phyloP scores from a whole-genome alignment of 2,113 vertebrate genomes.

The Alethe castanea region DNA sequence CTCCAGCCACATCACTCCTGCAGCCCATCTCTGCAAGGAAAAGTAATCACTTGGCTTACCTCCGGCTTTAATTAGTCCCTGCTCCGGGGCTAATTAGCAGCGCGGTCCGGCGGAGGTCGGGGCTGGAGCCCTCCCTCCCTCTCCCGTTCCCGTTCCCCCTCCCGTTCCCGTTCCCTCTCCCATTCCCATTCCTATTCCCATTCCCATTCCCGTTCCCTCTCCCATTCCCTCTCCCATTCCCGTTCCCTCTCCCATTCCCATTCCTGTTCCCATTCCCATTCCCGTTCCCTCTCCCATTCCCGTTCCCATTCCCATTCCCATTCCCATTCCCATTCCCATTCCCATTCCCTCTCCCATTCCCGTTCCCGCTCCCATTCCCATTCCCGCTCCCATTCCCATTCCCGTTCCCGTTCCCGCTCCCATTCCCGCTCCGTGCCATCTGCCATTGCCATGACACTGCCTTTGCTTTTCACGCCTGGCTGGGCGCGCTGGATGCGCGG shows the following conservation, averaged over 20 bases:
- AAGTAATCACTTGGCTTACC: neutral
- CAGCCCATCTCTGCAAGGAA: neutral
- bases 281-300: fast-evolving
- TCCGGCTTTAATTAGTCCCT: neutral
- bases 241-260: neutral
- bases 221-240: neutral
- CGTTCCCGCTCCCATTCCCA: too few species aligned
- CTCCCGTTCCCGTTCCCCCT: neutral
- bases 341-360: too few species aligned
- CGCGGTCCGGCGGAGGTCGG: neutral
- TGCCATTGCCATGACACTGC: constrained; percentile 46
- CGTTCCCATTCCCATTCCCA: neutral
- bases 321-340: too few species aligned
- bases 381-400: fast-evolving
- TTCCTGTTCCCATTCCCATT: fast-evolving
- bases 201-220: too few species aligned
- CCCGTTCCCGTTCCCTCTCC: too few species aligned
- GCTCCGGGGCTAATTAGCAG: constrained; percentile 33
- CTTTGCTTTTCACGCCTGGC: constrained; percentile 48
- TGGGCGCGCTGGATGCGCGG: neutral
- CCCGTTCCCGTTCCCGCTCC: neutral
- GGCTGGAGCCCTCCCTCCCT: neutral
- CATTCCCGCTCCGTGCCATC: constrained; percentile 11
- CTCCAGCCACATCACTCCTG: neutral
- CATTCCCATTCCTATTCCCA: too few species aligned